Evolutionary conservation across 2,888 invertebrate genomes (phyloP).

Genomic region (Dasypolia templi): DNA sequence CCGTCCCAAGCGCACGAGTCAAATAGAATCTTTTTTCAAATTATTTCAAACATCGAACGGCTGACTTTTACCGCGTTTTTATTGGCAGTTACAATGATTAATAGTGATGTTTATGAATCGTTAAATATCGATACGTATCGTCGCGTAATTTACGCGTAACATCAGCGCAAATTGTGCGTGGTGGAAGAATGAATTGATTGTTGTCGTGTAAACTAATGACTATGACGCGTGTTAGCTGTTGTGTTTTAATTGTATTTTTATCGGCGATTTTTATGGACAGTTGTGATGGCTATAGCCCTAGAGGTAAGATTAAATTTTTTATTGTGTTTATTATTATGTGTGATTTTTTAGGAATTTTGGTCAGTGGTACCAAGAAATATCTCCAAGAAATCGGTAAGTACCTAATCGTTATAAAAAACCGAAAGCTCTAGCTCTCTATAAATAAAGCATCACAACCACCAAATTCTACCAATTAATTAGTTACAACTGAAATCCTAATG

Average conservation of each 20-base stretch:
- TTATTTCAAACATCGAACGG: constrained; percentile 52
- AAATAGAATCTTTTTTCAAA: constrained; percentile 54
- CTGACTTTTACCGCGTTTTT: constrained; percentile 68
- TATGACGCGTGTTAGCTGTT: constrained; percentile 65
- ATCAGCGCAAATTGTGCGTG: constrained; percentile 58
- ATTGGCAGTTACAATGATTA: constrained; percentile 65
- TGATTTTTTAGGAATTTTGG: not conserved
- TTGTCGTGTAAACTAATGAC: constrained; percentile 66
- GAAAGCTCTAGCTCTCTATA: not conserved
- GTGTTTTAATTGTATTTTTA: constrained; percentile 72
- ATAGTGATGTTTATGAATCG: constrained; percentile 70
- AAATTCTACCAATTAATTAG: constrained; percentile 12
- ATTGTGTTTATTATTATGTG: not conserved
- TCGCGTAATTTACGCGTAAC: constrained; percentile 61
- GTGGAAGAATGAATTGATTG: constrained; percentile 61
- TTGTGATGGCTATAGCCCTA: constrained; percentile 81
- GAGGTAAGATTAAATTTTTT: constrained; percentile 78
- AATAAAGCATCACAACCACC: not conserved
- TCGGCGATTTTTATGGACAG: constrained; percentile 72
- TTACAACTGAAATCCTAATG: constrained; percentile 30
- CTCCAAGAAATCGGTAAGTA: too few relatives aligned
- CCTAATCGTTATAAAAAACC: not conserved
- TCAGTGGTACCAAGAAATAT: too few relatives aligned
- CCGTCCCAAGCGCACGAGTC: constrained; percentile 77
- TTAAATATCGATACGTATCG: constrained; percentile 63